These are phyloP conservation scores for Antheraea mylitta DNA, from an alignment of 1,140 invertebrate species.

Conservation along the genomic window DNA sequence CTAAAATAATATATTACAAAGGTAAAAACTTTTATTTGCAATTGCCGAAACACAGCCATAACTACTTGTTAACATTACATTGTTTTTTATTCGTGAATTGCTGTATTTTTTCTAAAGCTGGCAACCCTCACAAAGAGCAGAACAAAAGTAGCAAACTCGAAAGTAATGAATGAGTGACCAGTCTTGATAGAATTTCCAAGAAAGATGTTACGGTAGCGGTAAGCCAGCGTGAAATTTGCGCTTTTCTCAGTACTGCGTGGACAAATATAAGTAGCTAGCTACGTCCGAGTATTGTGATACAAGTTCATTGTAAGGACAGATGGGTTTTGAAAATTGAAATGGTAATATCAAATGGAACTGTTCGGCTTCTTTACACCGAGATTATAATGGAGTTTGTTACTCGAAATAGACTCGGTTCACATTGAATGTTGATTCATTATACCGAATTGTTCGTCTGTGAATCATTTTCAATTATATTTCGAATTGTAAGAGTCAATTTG, in stretches of 20 bases:
- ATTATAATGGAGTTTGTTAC: conserved; percentile 53
- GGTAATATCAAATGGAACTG: conserved; percentile 68
- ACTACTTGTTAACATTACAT: too few relatives aligned
- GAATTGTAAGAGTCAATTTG: conserved; percentile 2
- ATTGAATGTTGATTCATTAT: conserved; percentile 43
- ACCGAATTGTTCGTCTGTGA: conserved; percentile 3
- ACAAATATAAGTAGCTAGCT: conserved; percentile 9
- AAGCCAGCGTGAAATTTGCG: conserved; percentile 51
- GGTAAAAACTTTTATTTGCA: too few relatives aligned
- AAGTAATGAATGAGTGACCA: neutral
- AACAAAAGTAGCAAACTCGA: neutral
- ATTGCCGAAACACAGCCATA: too few relatives aligned
- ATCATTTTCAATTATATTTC: neutral
- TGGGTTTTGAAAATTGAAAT: conserved; percentile 31
- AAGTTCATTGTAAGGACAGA: conserved; percentile 6
- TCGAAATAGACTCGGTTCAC: conserved; percentile 43
- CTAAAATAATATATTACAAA: too few relatives aligned
- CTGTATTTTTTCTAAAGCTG: neutral
- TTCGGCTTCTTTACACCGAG: conserved; percentile 42
- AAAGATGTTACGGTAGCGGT: conserved; percentile 31
- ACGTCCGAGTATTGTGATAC: neutral
- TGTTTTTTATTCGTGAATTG: neutral
- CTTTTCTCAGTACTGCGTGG: conserved; percentile 24
- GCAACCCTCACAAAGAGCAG: neutral
- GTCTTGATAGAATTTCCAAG: conserved; percentile 28